phyloP scores from a whole-genome alignment of 1,140 invertebrate genomes.

The Carposina sasakii region DNA sequence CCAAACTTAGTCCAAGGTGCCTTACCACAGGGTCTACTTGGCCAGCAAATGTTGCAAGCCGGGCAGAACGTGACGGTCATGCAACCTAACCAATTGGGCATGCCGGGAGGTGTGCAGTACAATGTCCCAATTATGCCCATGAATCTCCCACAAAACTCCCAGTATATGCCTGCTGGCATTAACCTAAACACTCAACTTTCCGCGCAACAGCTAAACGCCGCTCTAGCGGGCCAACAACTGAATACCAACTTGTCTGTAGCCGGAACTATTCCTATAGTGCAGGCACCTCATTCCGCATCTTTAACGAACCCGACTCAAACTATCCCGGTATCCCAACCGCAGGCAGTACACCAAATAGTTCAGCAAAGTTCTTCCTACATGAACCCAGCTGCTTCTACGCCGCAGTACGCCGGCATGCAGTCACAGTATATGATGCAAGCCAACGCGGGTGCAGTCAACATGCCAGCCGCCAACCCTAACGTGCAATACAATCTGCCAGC shows the following conservation, averaged over 20 bases:
- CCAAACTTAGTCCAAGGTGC: slow-evolving; percentile 48
- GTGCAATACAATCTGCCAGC: slow-evolving; percentile 52
- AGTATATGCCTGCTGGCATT: slow-evolving; percentile 55
- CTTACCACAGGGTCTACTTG: slow-evolving; percentile 43
- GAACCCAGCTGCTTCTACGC: slow-evolving; percentile 38
- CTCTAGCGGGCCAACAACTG: slow-evolving; percentile 49
- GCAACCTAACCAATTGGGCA: slow-evolving; percentile 55
- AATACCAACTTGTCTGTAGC: slow-evolving; percentile 46
- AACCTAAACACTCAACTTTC: slow-evolving; percentile 59
- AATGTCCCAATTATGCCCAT: slow-evolving; percentile 61
- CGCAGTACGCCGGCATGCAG: slow-evolving; percentile 48
- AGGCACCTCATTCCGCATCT: slow-evolving; percentile 48
- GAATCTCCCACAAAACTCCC: slow-evolving; percentile 54
- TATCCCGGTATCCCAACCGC: slow-evolving; percentile 37
- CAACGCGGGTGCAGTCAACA: slow-evolving; percentile 42
- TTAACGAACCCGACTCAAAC: slow-evolving; percentile 37
- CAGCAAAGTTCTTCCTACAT: slow-evolving; percentile 48
- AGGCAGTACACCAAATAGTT: slow-evolving; percentile 48
- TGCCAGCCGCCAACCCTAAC: slow-evolving; percentile 33
- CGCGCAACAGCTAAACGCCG: slow-evolving; percentile 59
- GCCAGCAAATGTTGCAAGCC: slow-evolving; percentile 53
- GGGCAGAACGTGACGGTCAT: slow-evolving; percentile 63
- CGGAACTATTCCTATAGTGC: slow-evolving; percentile 58
- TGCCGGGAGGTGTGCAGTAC: slow-evolving; percentile 57
- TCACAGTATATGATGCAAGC: slow-evolving; percentile 58